These are phyloP conservation scores for Oostethus manadensis DNA, from an alignment of 2,113 vertebrate genomes.

Conservation along the genomic window DNA sequence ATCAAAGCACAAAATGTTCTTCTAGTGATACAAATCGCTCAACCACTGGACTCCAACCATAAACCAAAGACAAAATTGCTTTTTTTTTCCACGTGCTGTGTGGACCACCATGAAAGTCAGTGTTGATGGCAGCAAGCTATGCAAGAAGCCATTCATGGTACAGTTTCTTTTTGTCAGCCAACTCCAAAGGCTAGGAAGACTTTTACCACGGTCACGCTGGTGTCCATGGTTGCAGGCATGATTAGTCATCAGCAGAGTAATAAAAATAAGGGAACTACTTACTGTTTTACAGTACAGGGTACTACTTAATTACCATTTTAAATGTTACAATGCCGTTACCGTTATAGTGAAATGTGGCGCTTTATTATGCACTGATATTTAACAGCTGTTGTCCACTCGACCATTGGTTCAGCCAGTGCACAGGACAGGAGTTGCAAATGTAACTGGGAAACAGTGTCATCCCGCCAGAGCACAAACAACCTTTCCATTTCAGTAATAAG, in stretches of 20 bases:
- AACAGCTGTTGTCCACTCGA: no score
- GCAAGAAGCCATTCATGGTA: conserved; percentile 29
- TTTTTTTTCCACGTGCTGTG: conserved; percentile 39
- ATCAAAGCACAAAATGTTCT: conserved; percentile 65
- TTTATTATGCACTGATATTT: no score
- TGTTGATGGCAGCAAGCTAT: conserved; percentile 40
- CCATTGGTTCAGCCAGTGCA: no score
- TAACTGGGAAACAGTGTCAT: no score
- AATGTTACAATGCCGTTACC: no score
- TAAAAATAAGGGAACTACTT: no score
- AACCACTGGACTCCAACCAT: conserved; percentile 49
- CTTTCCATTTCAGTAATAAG: no score
- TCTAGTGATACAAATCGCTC: conserved; percentile 69
- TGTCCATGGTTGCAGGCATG: conserved; percentile 28
- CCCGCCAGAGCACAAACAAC: no score
- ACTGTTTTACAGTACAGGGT: no score
- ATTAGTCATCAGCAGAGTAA: conserved; percentile 42
- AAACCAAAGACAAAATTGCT: conserved; percentile 65
- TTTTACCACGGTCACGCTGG: conserved; percentile 36
- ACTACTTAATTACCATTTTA: no score
- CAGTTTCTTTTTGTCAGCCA: conserved; percentile 49
- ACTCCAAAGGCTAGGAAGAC: conserved; percentile 8
- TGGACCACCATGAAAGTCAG: conserved; percentile 23
- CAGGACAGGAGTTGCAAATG: no score
- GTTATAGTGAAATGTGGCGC: no score